Conservation (phyloP, 2,888 invertebrate genomes). For the Eudasyphora cyanicolor region DNA sequence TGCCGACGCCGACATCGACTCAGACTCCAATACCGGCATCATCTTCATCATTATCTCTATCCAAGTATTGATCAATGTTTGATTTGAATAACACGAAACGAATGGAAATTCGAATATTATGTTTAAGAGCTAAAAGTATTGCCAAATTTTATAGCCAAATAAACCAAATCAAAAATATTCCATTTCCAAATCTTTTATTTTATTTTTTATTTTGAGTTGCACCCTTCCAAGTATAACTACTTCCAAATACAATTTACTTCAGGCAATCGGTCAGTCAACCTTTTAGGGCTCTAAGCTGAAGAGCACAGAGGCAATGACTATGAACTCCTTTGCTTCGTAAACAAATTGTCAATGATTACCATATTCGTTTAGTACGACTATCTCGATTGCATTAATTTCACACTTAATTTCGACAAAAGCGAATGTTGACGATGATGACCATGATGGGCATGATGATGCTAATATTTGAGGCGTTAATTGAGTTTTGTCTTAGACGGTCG, state of each 20-base stretch:
- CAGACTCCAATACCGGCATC: too few species aligned
- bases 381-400: too few species aligned
- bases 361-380: background rate
- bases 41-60: too few species aligned
- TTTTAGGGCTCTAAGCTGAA: background rate
- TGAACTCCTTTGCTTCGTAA: constrained; percentile 21
- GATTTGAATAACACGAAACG: constrained; percentile 9
- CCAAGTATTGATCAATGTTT: constrained; percentile 13
- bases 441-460: background rate
- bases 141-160: background rate
- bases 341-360: background rate
- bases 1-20: background rate
- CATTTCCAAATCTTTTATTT: background rate
- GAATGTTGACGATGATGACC: background rate
- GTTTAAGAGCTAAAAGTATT: background rate
- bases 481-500: too few species aligned
- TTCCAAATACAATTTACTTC: background rate
- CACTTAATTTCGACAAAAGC: background rate
- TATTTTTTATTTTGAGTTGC: background rate
- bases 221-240: background rate
- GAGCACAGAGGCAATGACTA: background rate
- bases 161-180: background rate
- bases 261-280: constrained; percentile 53
- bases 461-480: background rate
- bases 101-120: background rate